Percentiles rank a stretch among this genome's conserved stretches.
phyloP scores from a whole-genome alignment of 1,140 invertebrate genomes.

The Drosophila arizonae region DNA sequence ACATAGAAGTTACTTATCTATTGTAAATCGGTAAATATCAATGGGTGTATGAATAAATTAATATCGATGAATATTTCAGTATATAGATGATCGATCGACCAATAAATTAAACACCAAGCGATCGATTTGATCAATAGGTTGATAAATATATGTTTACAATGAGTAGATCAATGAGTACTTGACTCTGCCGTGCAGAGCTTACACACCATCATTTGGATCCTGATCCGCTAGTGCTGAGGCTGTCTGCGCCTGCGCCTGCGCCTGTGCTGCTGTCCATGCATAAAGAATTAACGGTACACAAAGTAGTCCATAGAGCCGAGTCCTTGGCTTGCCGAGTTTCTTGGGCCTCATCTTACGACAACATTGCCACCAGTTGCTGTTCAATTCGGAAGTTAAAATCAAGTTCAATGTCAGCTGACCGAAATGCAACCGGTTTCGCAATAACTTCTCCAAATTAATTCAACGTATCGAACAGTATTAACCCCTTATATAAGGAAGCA shows the following conservation, averaged over 20 bases:
- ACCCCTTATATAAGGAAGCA: conserved; percentile 39
- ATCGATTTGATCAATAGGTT: background rate
- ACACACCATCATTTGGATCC: conserved; percentile 32
- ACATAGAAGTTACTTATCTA: background rate
- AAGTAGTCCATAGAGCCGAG: conserved; percentile 34
- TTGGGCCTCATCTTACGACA: conserved; percentile 59
- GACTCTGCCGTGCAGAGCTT: too few species aligned
- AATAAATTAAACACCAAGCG: background rate
- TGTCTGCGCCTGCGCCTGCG: conserved; percentile 34
- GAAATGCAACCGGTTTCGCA: conserved; percentile 20
- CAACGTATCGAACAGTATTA: conserved; percentile 34
- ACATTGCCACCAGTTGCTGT: conserved; percentile 53
- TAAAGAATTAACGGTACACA: conserved; percentile 34
- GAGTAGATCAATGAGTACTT: too few species aligned
- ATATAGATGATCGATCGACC: too few species aligned
- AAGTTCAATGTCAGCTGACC: conserved; percentile 30
- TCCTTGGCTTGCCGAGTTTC: conserved; percentile 31
- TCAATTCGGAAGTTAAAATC: conserved; percentile 38
- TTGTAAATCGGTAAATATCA: background rate
- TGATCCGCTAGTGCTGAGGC: conserved; percentile 10
- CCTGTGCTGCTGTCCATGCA: conserved; percentile 31
- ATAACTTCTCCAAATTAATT: conserved; percentile 14
- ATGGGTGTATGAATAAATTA: too few species aligned
- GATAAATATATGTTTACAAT: too few species aligned
- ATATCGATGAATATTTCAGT: background rate